Evolutionary conservation across 2,888 invertebrate species (phyloP), one percentile per base, ranked within the genome.

Genomic region (Drosophila histrio): DNA sequence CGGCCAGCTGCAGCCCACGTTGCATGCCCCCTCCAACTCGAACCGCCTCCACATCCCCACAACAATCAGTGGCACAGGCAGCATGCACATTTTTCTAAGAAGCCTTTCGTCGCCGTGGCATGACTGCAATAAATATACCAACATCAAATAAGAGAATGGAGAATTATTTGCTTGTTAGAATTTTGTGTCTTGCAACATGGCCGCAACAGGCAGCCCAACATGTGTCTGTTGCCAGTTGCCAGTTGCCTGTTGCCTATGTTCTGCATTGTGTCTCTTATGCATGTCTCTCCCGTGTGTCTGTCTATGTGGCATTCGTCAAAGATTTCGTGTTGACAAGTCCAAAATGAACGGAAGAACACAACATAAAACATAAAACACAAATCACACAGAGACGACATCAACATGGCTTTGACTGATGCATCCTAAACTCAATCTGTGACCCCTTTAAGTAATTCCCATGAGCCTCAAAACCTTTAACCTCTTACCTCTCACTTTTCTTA

Each of bases 141-240:
- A 68, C 73, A 59, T 59, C 52, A 54, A 64, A 69, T 69, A 53
- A 72, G 77, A 74, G 77, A 79, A 79, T 79, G 85, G 81, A 84
- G 77, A 82, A 84, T 81, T 76, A 78, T 76, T 76, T 78, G 76
- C 73, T 72, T 63, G 84, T 83, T 81, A 83, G 80, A 84, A 71
- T 67, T 65, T 80, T 67, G 70, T 71, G 68, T 71, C 62, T 63
- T 79, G 68, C 77, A 72, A 78, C 80, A 66, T 77, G 79, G 81
- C 84, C 61, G 62, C 66, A 71, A 77, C 74, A 36, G 56, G 43
- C 57, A 38, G 44, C 22, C 58, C 66, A 71, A 77, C 74, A 36
- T 59, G 43, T 59, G 44, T 49, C 22, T 62, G 47, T 52, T 24
- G 56, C 41, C 30, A 43, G 38, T 34, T 30, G 11, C 17, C 17